Conservation (phyloP, 2,888 invertebrate genomes). For the Metacarcinus magister region DNA sequence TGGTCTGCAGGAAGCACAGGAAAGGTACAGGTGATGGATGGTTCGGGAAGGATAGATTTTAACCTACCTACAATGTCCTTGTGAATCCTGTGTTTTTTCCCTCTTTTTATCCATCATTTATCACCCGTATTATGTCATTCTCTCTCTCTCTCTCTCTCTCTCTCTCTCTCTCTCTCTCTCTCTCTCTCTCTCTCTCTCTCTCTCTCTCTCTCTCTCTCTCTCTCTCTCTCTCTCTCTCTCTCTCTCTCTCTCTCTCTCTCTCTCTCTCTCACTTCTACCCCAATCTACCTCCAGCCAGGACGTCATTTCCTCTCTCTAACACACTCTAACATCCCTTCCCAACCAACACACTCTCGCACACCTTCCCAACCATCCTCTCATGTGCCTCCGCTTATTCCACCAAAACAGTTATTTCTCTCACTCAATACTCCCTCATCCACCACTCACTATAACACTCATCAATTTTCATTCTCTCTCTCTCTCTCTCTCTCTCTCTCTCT, state of each 20-base stretch:
- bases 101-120: neutral
- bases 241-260: conserved; percentile 46
- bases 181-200: conserved; percentile 28
- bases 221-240: conserved; percentile 41
- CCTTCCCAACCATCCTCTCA: neutral
- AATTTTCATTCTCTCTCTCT: neutral
- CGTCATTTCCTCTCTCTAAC: conserved; percentile 9
- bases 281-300: neutral
- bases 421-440: neutral
- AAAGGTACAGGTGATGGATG: neutral
- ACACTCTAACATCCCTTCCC: no score
- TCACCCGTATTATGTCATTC: neutral
- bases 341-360: neutral
- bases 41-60: neutral
- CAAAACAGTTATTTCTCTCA: neutral
- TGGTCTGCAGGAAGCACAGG: conserved; percentile 33
- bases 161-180: neutral
- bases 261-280: neutral
- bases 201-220: conserved; percentile 21
- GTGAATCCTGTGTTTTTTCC: neutral
- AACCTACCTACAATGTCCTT: neutral
- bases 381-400: neutral
- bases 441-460: neutral
- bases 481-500: neutral
- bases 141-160: conserved; percentile 21